Conservation (phyloP, 92 coral and sea anemone species). For the Siderastrea siderea region DNA sequence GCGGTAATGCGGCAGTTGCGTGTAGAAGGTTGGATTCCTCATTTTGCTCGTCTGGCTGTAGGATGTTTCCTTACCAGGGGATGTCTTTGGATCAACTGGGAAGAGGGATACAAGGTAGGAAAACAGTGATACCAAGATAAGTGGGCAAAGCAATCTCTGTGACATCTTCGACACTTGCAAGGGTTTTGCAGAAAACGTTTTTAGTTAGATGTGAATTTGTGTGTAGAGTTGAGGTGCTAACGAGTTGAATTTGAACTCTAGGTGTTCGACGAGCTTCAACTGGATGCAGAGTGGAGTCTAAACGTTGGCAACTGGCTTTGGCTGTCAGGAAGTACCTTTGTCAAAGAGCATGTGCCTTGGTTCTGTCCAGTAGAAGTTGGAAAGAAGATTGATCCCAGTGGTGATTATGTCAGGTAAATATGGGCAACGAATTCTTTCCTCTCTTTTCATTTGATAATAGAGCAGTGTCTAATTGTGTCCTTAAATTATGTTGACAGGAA, state of each 20-base stretch:
- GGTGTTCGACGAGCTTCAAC: constrained; percentile 80
- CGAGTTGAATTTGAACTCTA: not conserved
- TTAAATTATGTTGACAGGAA: not conserved
- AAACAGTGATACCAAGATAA: not conserved
- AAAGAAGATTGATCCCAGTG: constrained; percentile 75
- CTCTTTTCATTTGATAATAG: not conserved
- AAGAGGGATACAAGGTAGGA: constrained; percentile 84
- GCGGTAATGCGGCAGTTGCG: constrained; percentile 83
- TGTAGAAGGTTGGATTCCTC: constrained; percentile 87
- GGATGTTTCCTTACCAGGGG: constrained; percentile 91
- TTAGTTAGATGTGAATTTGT: too few species aligned
- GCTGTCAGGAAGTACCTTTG: constrained; percentile 78
- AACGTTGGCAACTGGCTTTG: constrained; percentile 84
- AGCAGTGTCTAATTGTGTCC: too few species aligned
- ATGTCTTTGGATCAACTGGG: constrained; percentile 93
- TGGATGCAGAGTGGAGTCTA: constrained; percentile 88
- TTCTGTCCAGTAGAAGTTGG: constrained; percentile 86
- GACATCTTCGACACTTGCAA: not conserved
- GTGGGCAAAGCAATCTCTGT: not conserved
- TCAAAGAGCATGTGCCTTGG: constrained; percentile 60
- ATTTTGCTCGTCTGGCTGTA: constrained; percentile 83
- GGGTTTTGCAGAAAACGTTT: too few species aligned
- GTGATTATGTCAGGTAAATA: constrained; percentile 73
- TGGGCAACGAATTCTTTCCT: not conserved
- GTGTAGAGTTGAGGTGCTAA: not conserved